Base-by-base conservation (phyloP, 2,888 invertebrate genomes). In the Ornithoptera priamus region DNA sequence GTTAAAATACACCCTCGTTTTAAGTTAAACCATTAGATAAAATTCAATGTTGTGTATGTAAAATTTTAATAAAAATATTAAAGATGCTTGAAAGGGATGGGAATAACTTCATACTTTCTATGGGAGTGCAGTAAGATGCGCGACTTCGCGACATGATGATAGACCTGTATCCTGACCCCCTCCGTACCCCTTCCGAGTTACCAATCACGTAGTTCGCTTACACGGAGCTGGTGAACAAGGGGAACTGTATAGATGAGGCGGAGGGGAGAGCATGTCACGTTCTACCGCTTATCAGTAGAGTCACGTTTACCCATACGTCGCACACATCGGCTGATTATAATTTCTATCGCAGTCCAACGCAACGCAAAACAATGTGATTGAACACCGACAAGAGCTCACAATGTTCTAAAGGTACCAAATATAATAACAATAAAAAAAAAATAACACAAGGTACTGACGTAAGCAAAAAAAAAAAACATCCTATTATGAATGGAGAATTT, bases 241-340 rank as follows among this genome's bases (percentile, higher is more conserved):
- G 65, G 18, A 53, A 15, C 56, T n/a, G 63, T n/a, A 30, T 24
- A 30, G 56, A 57, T 5, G 24, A 20, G 56, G 61, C 22, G 67
- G 20, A 36, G 42, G 39, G 22, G 66, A 18, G 71, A 24, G 50
- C 6, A 20, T 20, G 64, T 57, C 69, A 71, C 71, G 69, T 72
- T 69, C 57, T 22, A 42, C 62, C 53, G 65, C 72, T 69, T 73
- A 71, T 71, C 71, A 69, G 63, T 68, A 57, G 20, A 72, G 71
- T 72, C 71, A 69, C 71, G 72, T 72, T 72, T 69, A 57, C 58
- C 39, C 36, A 42, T 69, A 72, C 65, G 70, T 63, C 62, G 66
- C 66, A 62, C 8, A 66, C 60, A 73, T 68, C 67, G 53, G 57
- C 64, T 56, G 63, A 63, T 71, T 65, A 66, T 67, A 72, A 71